Percentiles rank a stretch among this genome's conserved stretches.
These are phyloP conservation scores for Montifringilla adamsi DNA, from an alignment of 2,113 vertebrate genomes.

Conservation along the genomic window DNA sequence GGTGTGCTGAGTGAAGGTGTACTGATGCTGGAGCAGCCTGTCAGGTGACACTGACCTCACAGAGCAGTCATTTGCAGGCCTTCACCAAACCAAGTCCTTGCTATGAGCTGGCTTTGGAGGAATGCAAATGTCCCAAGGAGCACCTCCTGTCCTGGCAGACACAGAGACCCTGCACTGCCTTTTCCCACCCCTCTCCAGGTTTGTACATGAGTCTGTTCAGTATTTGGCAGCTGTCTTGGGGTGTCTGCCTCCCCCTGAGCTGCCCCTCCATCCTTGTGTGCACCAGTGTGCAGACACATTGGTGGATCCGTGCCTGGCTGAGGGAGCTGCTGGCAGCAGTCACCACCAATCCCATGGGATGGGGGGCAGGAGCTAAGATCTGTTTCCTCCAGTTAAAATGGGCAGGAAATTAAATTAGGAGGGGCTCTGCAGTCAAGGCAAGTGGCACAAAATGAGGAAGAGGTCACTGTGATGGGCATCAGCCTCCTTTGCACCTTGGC, in stretches of 20 bases:
- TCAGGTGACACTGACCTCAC: neutral
- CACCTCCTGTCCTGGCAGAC: neutral
- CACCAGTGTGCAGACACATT: neutral
- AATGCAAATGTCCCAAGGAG: neutral
- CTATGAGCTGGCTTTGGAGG: neutral
- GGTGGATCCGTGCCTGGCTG: neutral
- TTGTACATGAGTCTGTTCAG: neutral
- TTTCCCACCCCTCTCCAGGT: neutral
- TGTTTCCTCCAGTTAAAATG: neutral
- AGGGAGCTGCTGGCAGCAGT: neutral
- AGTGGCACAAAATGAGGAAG: neutral
- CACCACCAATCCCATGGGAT: neutral
- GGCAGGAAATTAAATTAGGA: neutral
- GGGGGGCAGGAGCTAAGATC: neutral
- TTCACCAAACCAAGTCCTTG: neutral
- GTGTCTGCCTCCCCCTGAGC: rapidly evolving
- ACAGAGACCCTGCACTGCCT: neutral
- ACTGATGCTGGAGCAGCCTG: neutral
- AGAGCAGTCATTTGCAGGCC: neutral
- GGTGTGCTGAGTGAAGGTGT: neutral
- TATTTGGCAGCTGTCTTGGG: neutral
- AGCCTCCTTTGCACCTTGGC: neutral
- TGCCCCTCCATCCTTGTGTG: rapidly evolving
- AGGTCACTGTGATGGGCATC: neutral
- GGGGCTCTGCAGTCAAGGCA: neutral